Evolutionary conservation across 2,888 invertebrate species (phyloP), one percentile per base, ranked within the genome.

Genomic region (Lacanobia oleracea): DNA sequence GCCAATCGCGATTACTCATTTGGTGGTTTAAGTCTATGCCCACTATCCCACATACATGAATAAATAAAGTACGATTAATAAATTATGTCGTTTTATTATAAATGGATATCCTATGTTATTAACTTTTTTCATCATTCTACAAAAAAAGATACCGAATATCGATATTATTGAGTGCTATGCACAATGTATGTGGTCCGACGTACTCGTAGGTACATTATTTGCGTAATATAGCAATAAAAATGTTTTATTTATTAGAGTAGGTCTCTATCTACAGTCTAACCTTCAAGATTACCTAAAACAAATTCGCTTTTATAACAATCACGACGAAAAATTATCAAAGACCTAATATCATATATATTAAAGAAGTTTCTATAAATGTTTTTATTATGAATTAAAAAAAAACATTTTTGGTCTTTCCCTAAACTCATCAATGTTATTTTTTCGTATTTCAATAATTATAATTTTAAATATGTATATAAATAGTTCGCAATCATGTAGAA

Each of bases 101-200:
- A 18, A 40, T 33, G 27, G 14, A 33, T 50, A 33, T 8, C 27
- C 16, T 6, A 37, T n/a, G 8, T n/a, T 21, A 21, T 8, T 43
- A 8, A 1, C 16, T 37, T 72, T 33, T 16, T 69, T 54, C 27
- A 45, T 33, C 18, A 21, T n/a, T 75, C 21, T n/a, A n/a, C 23
- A 75, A 64, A 75, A n/a, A n/a, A 45, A 18, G 14, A 6, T 60
- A 27, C 23, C 23, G 18, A 61, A 43, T 43, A 23, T 57, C 45
- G 9, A 40, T 40, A 6, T 27, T 16, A 65, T 43, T 43, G 6
- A 27, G 33, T 18, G 21, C 23, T 16, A 40, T 5, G 2, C 16
- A 21, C 21, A 40, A 9, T 43, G 33, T 33, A 33, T 33, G 6
- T 12, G 40, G 12, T 12, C 40, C 40, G 10, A 40, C 40, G 10